Conservation (phyloP, 2,888 invertebrate genomes). For the Labia minor region DNA sequence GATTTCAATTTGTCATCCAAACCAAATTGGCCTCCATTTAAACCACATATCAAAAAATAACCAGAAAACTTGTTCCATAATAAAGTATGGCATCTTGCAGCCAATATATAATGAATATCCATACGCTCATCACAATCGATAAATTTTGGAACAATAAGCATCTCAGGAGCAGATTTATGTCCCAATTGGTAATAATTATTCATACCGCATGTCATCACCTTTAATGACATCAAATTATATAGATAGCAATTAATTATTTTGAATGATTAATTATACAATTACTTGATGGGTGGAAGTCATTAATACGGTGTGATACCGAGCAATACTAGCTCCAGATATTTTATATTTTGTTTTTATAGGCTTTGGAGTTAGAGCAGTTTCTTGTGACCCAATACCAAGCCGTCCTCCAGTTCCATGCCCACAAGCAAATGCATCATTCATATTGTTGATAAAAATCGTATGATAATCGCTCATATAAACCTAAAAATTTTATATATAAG, state of each 20-base stretch:
- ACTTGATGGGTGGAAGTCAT: conserved; percentile 35
- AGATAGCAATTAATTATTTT: conserved; percentile 34
- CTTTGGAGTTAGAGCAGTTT: conserved; percentile 46
- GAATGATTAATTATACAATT: background rate
- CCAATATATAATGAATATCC: background rate
- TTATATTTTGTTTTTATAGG: conserved; percentile 30
- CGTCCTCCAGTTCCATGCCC: conserved; percentile 72
- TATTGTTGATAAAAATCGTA: conserved; percentile 51
- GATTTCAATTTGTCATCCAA: background rate
- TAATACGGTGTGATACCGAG: conserved; percentile 56
- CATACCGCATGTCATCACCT: conserved; percentile 51
- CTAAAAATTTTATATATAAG: conserved; percentile 35
- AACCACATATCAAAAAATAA: background rate
- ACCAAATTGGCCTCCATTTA: background rate
- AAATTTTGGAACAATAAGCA: background rate
- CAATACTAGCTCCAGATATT: conserved; percentile 39
- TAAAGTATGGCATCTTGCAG: background rate
- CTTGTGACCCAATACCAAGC: conserved; percentile 55
- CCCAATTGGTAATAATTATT: conserved; percentile 57
- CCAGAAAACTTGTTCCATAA: background rate
- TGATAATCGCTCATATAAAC: conserved; percentile 68
- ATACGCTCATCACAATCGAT: background rate
- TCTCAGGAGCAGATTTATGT: conserved; percentile 27
- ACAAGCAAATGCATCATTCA: conserved; percentile 56
- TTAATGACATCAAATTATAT: conserved; percentile 39